Conservation (phyloP, 1,140 invertebrate species). For the Aphelinus atriplicis region DNA sequence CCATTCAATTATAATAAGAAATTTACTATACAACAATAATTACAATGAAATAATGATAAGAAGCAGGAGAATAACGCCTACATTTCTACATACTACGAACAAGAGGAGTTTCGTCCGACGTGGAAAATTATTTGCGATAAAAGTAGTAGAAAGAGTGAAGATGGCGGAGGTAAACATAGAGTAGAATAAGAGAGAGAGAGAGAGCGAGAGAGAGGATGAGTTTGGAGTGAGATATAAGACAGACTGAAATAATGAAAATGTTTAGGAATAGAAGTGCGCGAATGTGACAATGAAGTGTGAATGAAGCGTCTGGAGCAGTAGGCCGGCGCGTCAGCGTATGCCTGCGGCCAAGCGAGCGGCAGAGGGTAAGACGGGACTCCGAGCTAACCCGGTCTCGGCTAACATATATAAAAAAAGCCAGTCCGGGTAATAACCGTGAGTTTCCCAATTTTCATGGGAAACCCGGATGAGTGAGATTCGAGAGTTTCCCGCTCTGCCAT, state of each 20-base stretch:
- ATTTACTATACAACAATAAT: slow-evolving; percentile 7
- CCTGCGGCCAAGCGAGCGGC: background rate
- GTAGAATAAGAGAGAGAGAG: background rate
- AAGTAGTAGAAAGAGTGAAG: slow-evolving; percentile 6
- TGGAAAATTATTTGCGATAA: slow-evolving; percentile 21
- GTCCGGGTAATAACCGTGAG: slow-evolving; percentile 4
- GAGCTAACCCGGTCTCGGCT: slow-evolving; percentile 24
- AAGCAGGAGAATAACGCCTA: slow-evolving; percentile 2
- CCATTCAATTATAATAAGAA: slow-evolving; percentile 21
- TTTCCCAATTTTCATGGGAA: slow-evolving; percentile 26
- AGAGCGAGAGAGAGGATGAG: background rate
- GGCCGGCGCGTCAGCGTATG: background rate
- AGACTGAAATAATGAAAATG: too few species aligned
- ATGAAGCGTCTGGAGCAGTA: background rate
- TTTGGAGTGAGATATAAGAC: background rate
- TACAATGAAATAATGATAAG: background rate
- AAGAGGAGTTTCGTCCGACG: slow-evolving; percentile 17
- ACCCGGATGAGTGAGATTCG: slow-evolving; percentile 11
- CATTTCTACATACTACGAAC: slow-evolving; percentile 18
- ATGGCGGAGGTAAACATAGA: slow-evolving; percentile 12
- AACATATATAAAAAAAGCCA: slow-evolving; percentile 42
- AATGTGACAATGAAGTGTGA: background rate
- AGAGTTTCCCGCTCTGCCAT: slow-evolving; percentile 15
- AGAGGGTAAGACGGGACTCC: slow-evolving; percentile 17
- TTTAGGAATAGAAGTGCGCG: background rate